phyloP scores from a whole-genome alignment of 2,797 vertebrate species.

The Paratrypauchen microcephalus region DNA sequence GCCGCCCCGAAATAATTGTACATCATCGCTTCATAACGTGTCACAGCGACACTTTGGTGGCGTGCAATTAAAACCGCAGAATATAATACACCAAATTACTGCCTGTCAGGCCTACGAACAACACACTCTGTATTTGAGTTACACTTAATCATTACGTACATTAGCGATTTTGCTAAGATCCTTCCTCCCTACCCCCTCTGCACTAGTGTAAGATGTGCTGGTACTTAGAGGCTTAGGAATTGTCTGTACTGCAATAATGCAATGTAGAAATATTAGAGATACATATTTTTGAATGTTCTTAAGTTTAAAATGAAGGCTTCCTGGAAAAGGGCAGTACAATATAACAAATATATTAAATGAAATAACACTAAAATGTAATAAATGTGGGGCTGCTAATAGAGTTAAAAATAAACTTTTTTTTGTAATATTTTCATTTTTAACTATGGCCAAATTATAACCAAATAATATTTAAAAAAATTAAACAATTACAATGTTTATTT shows the following conservation, averaged over 20 bases:
- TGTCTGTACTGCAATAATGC: conserved; percentile 70
- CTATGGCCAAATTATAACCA: too few species aligned
- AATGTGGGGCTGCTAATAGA: neutral
- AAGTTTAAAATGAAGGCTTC: conserved; percentile 27
- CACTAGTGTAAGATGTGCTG: conserved; percentile 87
- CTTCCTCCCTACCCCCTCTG: conserved; percentile 74
- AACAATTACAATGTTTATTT: neutral
- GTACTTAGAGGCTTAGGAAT: conserved; percentile 82
- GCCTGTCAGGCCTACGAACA: conserved; percentile 98
- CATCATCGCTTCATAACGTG: conserved; percentile 99
- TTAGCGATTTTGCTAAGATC: conserved; percentile 95
- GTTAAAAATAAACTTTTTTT: too few species aligned
- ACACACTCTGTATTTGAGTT: conserved; percentile 99
- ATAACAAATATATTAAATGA: neutral
- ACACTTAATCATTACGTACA: conserved; percentile 99
- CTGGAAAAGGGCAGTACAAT: conserved; percentile 14
- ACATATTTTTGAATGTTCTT: conserved; percentile 40
- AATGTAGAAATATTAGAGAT: conserved; percentile 39
- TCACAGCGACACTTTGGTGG: conserved; percentile 94
- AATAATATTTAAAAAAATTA: too few species aligned
- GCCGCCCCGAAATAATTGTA: conserved; percentile 98
- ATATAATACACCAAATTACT: conserved; percentile 99
- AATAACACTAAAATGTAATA: neutral
- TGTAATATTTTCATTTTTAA: too few species aligned
- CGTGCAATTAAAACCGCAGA: conserved; percentile 99